Base-by-base conservation (phyloP, 2,888 invertebrate genomes). In the Cheiracanthium punctorium region DNA sequence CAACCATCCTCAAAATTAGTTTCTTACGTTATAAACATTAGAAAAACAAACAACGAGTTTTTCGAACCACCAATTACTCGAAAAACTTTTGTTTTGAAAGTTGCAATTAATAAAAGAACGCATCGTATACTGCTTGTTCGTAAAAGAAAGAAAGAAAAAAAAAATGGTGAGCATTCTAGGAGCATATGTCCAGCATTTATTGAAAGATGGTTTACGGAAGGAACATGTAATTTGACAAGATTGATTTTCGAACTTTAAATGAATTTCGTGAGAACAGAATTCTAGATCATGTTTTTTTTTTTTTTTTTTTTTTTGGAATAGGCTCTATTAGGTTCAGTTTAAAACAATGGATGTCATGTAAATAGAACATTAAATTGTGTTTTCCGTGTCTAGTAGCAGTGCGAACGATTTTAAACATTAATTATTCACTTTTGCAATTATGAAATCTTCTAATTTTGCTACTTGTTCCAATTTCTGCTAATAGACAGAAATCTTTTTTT, bases 11-110 rank as follows among this genome's bases (percentile, higher is more conserved):
- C 24, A 24, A 24, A 58, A 58, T 58, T 58, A 58, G 58, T 58
- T 58, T 58, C 58, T 58, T n/a, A n/a, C 58, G 12, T 58, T 58
- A 58, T 58, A 58, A 58, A 58, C 58, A 58, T 58, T 58, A 24
- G 24, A 24, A 12, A 8, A 58, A 58, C 58, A 58, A 58, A 58
- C 20, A 24, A 58, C 17, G 24, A 48, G 43, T 48, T 48, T 48
- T 37, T 48, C 10, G 1, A 17, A 48, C 43, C 14, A 10, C 10
- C 43, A 48, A 48, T 48, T 48, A 48, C 43, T 12, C n/a, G 10
- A 48, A 48, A 37, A 48, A 48, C 43, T 48, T 48, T 48, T 7
- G 1, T 37, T 48, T 48, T 17, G 24, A 58, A 58, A 24, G 7
- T 24, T 24, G 24, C 24, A 58, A 24, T 58, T 58, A 58, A 58